Percentiles rank a stretch among this genome's conserved stretches.
phyloP scores from a whole-genome alignment of 2,113 vertebrate genomes.

The Marcusenius ussheri region DNA sequence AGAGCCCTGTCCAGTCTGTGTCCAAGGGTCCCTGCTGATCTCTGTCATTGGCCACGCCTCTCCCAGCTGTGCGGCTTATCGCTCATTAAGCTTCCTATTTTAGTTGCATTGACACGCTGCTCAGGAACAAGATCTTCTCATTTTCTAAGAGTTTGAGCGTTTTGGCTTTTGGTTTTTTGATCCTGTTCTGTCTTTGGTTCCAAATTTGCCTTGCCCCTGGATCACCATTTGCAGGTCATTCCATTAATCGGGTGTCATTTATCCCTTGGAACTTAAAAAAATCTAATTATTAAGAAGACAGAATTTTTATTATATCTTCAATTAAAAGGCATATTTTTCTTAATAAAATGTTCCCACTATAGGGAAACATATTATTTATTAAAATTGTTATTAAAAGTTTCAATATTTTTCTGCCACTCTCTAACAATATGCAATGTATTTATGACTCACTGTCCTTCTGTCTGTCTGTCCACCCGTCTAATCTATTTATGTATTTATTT shows the following conservation, averaged over 20 bases:
- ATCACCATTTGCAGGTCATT: not conserved
- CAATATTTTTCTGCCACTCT: not conserved
- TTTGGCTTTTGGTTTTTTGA: not conserved
- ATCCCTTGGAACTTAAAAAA: not conserved
- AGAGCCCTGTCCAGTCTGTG: not conserved
- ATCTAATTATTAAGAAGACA: not conserved
- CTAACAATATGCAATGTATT: not conserved
- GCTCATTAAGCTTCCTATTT: not conserved
- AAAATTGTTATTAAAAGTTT: not conserved
- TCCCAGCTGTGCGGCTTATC: not conserved
- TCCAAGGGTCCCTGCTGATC: not conserved
- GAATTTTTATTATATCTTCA: not conserved
- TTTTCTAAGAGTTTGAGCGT: not conserved
- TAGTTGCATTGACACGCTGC: not conserved
- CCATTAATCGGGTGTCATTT: not conserved
- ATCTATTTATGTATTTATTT: no score
- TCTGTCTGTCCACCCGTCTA: not conserved
- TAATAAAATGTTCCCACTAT: no score
- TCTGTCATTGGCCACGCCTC: not conserved
- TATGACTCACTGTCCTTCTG: not conserved
- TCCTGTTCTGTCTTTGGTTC: not conserved
- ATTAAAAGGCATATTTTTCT: not conserved
- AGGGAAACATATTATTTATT: no score
- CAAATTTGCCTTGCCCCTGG: not conserved
- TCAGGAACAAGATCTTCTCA: not conserved